phyloP scores from a whole-genome alignment of 2,113 vertebrate species.

The Philantomba maxwellii region DNA sequence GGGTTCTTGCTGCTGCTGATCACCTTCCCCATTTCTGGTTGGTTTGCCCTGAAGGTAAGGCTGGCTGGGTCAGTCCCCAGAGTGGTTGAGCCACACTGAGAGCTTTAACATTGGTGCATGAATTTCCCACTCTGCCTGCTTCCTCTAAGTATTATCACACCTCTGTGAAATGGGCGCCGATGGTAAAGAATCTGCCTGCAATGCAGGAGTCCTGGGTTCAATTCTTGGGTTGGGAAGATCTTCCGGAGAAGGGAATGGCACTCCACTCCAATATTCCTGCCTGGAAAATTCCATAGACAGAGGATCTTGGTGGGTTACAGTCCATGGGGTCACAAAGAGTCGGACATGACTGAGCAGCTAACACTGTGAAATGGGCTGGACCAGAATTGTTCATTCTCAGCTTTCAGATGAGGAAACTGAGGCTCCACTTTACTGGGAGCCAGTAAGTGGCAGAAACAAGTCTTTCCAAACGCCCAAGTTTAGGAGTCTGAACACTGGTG shows the following conservation, averaged over 20 bases:
- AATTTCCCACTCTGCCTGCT: background rate
- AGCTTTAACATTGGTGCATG: background rate
- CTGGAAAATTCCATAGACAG: background rate
- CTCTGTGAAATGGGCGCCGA: background rate
- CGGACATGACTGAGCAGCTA: background rate
- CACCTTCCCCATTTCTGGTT: conserved; percentile 89
- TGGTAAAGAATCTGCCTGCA: background rate
- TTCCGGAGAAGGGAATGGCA: background rate
- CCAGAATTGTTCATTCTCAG: background rate
- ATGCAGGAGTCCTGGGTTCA: background rate
- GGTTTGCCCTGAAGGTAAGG: conserved; percentile 90
- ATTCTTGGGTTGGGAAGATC: background rate
- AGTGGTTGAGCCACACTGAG: background rate
- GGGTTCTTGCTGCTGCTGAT: conserved; percentile 83
- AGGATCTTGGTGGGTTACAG: background rate
- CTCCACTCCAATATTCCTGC: background rate
- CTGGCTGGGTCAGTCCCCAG: background rate
- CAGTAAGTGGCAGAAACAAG: background rate
- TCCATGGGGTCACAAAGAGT: background rate
- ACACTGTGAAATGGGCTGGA: background rate
- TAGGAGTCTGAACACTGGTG: background rate
- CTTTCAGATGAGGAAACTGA: background rate
- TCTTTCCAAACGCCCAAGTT: background rate
- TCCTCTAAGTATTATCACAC: background rate
- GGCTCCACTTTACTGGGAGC: background rate